Evolutionary conservation across 2,888 invertebrate species (phyloP).

Genomic region (Crocallis elinguaria): DNA sequence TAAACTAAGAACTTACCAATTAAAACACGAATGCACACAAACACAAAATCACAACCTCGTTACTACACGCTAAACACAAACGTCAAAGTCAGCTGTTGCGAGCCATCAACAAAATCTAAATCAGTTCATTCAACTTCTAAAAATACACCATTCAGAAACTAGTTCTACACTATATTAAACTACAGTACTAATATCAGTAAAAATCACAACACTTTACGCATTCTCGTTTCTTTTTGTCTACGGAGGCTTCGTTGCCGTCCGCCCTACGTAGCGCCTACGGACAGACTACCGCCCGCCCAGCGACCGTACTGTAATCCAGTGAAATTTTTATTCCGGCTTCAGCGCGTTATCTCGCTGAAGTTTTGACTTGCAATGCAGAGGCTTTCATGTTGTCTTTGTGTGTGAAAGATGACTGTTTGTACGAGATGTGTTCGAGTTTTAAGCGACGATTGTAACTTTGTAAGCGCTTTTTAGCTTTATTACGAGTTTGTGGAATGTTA

Average conservation of each 20-base stretch:
- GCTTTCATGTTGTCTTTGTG: slow-evolving; percentile 26
- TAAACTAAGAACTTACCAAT: slow-evolving; percentile 16
- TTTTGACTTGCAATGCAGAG: slow-evolving; percentile 28
- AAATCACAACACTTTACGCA: slow-evolving; percentile 43
- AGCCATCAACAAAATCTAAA: slow-evolving; percentile 28
- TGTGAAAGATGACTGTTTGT: slow-evolving; percentile 25
- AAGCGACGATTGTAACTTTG: slow-evolving; percentile 7
- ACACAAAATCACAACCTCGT: slow-evolving; percentile 40
- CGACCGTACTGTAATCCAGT: slow-evolving; percentile 38
- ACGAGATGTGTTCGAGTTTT: slow-evolving; percentile 5
- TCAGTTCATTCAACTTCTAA: slow-evolving; percentile 44
- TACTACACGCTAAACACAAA: slow-evolving; percentile 29
- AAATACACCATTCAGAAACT: slow-evolving; percentile 36
- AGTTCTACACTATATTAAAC: slow-evolving; percentile 15
- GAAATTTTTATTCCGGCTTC: slow-evolving; percentile 47
- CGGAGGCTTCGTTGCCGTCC: slow-evolving; percentile 56
- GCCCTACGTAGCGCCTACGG: slow-evolving; percentile 56
- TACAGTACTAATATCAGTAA: slow-evolving; percentile 25
- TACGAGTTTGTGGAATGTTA: background rate
- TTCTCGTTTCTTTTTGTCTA: slow-evolving; percentile 13
- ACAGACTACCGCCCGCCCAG: slow-evolving; percentile 69
- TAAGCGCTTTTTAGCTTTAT: background rate
- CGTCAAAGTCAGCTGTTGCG: slow-evolving; percentile 51
- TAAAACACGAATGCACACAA: slow-evolving; percentile 25
- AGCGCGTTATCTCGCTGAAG: slow-evolving; percentile 32